phyloP scores from a whole-genome alignment of 2,113 vertebrate species.

The Cisticola juncidis region DNA sequence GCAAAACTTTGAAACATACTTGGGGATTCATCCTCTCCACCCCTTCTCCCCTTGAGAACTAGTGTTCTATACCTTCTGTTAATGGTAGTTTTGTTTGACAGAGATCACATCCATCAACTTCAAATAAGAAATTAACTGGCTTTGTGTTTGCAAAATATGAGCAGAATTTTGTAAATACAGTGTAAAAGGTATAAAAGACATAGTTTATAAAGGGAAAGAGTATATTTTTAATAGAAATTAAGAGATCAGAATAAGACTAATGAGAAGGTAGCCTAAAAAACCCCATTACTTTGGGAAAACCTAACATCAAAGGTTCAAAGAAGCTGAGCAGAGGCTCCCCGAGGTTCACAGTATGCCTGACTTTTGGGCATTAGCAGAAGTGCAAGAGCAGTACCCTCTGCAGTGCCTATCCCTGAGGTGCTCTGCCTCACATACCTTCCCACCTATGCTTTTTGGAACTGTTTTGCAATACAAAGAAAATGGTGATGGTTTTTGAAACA shows the following conservation, averaged over 20 bases:
- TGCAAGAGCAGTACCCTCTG: neutral
- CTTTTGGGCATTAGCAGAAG: neutral
- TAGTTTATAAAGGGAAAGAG: neutral
- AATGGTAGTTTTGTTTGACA: neutral
- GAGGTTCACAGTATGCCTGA: neutral
- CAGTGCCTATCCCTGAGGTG: neutral
- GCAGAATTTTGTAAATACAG: neutral
- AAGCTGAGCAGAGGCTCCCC: neutral
- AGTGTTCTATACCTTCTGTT: neutral
- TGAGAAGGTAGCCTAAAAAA: neutral
- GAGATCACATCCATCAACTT: neutral
- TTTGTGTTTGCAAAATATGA: neutral
- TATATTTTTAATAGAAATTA: neutral
- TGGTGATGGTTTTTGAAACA: neutral
- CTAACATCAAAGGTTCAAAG: neutral
- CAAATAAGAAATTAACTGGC: neutral
- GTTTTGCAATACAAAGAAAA: neutral
- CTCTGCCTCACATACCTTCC: rapidly evolving
- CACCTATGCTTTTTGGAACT: neutral
- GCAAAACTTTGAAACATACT: neutral
- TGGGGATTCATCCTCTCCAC: neutral
- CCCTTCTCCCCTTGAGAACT: neutral
- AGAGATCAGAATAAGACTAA: neutral
- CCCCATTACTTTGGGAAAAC: neutral
- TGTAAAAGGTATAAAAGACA: neutral